Evolutionary conservation across 2,113 vertebrate species (phyloP).

Genomic region (Pseudopipra pipra): DNA sequence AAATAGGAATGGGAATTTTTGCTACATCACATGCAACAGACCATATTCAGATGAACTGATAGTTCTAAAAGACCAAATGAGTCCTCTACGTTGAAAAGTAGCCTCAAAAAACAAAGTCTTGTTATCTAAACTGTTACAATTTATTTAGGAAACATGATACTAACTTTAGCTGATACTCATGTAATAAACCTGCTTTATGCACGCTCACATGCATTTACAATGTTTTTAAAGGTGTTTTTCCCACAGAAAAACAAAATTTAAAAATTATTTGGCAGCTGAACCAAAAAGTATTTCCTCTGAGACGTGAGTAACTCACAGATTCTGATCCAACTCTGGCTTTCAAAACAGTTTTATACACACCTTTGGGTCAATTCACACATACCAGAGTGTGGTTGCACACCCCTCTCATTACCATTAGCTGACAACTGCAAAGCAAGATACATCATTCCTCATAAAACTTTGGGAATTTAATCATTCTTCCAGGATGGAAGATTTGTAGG

Average conservation of each 20-base stretch:
- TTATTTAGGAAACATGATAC: not conserved
- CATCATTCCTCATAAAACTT: slow-evolving; percentile 21
- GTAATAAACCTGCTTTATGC: not conserved
- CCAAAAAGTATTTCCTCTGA: slow-evolving; percentile 18
- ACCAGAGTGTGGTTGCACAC: not conserved
- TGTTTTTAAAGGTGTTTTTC: not conserved
- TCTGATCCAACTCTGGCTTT: not conserved
- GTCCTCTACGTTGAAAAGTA: not conserved
- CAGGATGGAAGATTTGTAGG: not conserved
- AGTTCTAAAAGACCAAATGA: not conserved
- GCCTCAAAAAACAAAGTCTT: not conserved
- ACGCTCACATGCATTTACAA: not conserved
- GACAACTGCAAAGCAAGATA: not conserved
- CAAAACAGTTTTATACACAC: not conserved
- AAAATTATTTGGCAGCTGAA: not conserved
- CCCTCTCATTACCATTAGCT: not conserved
- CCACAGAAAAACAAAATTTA: not conserved
- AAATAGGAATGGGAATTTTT: not conserved
- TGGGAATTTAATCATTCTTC: not conserved
- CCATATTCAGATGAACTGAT: not conserved
- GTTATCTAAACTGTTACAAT: not conserved
- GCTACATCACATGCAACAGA: not conserved
- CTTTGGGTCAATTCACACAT: not conserved
- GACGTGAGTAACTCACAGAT: slow-evolving; percentile 38
- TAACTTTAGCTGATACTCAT: not conserved